Percentiles rank a stretch among this genome's conserved stretches.
These are phyloP conservation scores for Nipponia nippon DNA, from an alignment of 2,113 vertebrate genomes.

Conservation along the genomic window DNA sequence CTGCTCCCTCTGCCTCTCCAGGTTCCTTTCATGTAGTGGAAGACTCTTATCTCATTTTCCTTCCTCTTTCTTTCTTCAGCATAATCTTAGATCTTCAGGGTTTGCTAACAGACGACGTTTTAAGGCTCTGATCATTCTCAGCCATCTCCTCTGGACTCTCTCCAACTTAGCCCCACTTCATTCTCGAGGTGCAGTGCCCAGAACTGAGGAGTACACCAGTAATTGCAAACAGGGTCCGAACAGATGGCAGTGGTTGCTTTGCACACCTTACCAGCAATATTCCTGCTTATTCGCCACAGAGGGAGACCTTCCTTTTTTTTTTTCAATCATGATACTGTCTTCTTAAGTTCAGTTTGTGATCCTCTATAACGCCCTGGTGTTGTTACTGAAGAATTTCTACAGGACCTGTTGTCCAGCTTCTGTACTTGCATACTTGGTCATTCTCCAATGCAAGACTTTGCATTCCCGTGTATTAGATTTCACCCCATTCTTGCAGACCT, in stretches of 20 bases:
- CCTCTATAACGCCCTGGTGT: neutral
- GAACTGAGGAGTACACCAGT: neutral
- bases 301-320: neutral
- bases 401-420: neutral
- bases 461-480: neutral
- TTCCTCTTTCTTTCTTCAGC: neutral
- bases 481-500: neutral
- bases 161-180: neutral
- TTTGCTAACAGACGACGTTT: neutral
- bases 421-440: neutral
- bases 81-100: neutral
- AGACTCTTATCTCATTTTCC: neutral
- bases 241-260: neutral
- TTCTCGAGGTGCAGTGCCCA: neutral
- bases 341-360: neutral
- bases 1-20: neutral
- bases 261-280: neutral
- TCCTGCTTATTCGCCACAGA: neutral
- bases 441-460: neutral
- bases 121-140: neutral
- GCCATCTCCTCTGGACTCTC: neutral
- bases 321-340: neutral
- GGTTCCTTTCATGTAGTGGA: neutral
- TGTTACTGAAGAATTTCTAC: neutral
- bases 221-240: neutral